phyloP scores from a whole-genome alignment of 2,797 vertebrate species.

The Crypturellus tataupa region DNA sequence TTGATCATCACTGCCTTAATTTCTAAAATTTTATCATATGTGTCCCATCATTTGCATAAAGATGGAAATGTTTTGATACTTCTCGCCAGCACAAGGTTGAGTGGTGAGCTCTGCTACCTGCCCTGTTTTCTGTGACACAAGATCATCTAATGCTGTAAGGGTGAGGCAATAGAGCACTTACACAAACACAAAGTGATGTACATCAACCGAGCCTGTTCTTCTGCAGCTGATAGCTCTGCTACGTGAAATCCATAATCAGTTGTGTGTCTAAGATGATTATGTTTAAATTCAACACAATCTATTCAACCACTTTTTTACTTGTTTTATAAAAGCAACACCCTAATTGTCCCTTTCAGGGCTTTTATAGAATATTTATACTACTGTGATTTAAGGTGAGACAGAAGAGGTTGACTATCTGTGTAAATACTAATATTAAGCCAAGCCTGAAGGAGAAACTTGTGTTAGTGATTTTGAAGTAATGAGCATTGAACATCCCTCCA shows the following conservation, averaged over 20 bases:
- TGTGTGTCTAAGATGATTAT: neutral
- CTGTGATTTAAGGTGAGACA: neutral
- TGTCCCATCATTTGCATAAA: slow-evolving; percentile 41
- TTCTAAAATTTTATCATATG: slow-evolving; percentile 16
- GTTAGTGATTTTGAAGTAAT: neutral
- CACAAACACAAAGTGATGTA: neutral
- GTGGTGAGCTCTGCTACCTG: slow-evolving; percentile 23
- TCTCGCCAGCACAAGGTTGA: neutral
- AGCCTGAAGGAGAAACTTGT: neutral
- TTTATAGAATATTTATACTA: neutral
- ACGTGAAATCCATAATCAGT: neutral
- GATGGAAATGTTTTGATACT: neutral
- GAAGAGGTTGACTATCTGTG: neutral
- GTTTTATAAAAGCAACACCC: neutral
- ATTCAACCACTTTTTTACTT: neutral
- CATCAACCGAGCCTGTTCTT: neutral
- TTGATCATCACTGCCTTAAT: slow-evolving; percentile 26
- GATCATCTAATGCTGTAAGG: neutral
- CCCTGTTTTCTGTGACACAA: neutral
- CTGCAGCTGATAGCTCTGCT: neutral
- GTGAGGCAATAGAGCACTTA: neutral
- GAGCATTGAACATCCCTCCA: neutral
- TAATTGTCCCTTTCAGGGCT: neutral
- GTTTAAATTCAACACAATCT: neutral
- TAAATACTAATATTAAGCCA: neutral